A percentile compares a stretch with the other conserved stretches of the same genome.
phyloP scores from a whole-genome alignment of 2,888 invertebrate species.

The Cephus runcator region DNA sequence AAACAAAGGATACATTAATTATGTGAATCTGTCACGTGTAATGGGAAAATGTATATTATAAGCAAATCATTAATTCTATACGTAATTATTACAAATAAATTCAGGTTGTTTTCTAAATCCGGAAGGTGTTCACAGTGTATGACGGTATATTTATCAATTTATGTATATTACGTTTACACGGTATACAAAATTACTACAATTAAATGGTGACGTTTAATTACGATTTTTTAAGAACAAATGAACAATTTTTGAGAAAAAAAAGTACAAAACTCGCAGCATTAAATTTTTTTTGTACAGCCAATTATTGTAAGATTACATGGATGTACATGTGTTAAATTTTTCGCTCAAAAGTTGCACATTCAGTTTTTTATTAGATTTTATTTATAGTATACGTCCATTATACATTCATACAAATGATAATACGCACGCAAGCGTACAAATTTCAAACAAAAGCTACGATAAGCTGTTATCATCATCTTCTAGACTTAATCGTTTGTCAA shows the following conservation, averaged over 20 bases:
- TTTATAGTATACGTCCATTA: background rate
- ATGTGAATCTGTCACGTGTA: background rate
- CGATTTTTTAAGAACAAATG: constrained; percentile 1
- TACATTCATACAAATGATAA: background rate
- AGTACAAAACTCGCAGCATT: constrained; percentile 16
- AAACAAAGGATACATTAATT: background rate
- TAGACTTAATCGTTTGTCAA: background rate
- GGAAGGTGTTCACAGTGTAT: constrained; percentile 19
- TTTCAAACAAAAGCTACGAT: background rate
- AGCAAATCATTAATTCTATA: background rate
- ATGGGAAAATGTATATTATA: background rate
- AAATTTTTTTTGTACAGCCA: constrained; percentile 9
- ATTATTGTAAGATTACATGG: background rate
- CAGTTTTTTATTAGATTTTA: background rate
- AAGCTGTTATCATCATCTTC: background rate
- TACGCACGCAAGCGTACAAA: background rate
- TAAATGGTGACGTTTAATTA: constrained; percentile 1
- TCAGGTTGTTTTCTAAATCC: constrained; percentile 28
- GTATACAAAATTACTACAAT: background rate
- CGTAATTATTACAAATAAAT: constrained; percentile 18
- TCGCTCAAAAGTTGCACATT: constrained; percentile 9
- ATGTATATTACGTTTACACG: background rate
- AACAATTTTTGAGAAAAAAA: background rate
- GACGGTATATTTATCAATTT: background rate
- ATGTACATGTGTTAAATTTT: background rate